Evolutionary conservation across 2,797 vertebrate species (phyloP).

Genomic region (Prionace glauca): DNA sequence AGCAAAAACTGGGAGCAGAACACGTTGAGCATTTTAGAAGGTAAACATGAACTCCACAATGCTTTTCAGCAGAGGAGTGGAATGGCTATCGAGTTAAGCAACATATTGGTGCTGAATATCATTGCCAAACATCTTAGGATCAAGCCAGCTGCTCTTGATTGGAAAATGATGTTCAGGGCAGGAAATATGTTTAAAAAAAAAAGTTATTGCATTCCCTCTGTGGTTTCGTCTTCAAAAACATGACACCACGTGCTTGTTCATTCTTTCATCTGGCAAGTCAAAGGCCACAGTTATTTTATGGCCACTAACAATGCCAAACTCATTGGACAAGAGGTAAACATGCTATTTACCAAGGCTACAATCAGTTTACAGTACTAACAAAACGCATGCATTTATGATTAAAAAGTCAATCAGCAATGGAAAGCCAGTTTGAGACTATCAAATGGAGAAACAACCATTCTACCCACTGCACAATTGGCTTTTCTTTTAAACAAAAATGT

Average conservation of each 20-base stretch:
- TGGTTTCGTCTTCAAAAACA: background rate
- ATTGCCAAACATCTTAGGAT: background rate
- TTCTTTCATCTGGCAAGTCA: background rate
- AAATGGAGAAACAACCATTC: background rate
- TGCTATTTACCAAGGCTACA: background rate
- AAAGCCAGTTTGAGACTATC: background rate
- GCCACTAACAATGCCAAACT: background rate
- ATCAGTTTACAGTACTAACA: background rate
- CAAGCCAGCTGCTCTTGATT: constrained; percentile 15
- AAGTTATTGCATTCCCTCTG: background rate
- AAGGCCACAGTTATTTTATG: background rate
- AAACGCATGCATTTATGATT: background rate
- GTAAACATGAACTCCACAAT: background rate
- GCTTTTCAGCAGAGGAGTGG: background rate
- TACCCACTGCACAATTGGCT: background rate
- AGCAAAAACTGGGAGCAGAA: background rate
- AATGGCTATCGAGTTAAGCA: background rate
- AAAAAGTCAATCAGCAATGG: background rate
- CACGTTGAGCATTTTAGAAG: background rate
- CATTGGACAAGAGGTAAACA: constrained; percentile 1
- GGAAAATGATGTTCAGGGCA: constrained; percentile 22
- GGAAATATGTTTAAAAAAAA: background rate
- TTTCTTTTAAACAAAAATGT: background rate
- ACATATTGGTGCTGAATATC: background rate
- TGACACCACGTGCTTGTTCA: background rate